These are phyloP conservation scores for Scaptomyza cyrtandrae DNA, from an alignment of 2,888 invertebrate genomes.

Conservation along the genomic window DNA sequence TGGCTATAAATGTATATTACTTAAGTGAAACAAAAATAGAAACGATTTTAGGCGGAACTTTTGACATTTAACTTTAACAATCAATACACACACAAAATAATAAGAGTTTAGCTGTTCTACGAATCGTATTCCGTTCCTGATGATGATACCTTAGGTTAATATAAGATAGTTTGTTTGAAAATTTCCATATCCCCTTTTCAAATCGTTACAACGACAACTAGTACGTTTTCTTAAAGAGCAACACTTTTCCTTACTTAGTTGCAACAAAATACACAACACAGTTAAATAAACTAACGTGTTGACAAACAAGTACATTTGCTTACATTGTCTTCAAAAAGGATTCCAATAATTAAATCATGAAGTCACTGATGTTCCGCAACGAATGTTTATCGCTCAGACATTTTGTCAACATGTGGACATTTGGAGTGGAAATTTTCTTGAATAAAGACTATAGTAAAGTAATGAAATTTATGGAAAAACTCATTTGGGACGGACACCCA, in stretches of 20 bases:
- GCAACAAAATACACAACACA: background rate
- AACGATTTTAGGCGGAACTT: background rate
- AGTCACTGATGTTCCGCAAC: constrained; percentile 29
- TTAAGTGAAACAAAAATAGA: background rate
- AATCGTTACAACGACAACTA: background rate
- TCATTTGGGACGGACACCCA: constrained; percentile 16
- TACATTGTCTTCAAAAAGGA: background rate
- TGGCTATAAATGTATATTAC: too few species aligned
- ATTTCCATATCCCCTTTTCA: too few species aligned
- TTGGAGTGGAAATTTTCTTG: background rate
- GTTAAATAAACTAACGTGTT: background rate
- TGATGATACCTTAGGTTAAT: too few species aligned
- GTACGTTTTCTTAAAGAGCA: background rate
- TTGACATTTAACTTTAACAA: background rate
- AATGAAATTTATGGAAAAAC: constrained; percentile 15
- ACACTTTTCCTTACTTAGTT: background rate
- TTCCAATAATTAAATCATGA: constrained; percentile 5
- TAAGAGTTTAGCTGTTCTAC: too few species aligned
- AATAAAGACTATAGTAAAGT: background rate
- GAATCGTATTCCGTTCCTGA: too few species aligned
- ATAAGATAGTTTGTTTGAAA: too few species aligned
- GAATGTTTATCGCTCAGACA: constrained; percentile 25
- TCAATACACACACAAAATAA: too few species aligned
- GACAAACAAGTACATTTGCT: background rate
- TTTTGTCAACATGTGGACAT: constrained; percentile 35